Evolutionary conservation across 2,797 vertebrate species (phyloP), one percentile per base, ranked within the genome.

Genomic region (Karalla daura): DNA sequence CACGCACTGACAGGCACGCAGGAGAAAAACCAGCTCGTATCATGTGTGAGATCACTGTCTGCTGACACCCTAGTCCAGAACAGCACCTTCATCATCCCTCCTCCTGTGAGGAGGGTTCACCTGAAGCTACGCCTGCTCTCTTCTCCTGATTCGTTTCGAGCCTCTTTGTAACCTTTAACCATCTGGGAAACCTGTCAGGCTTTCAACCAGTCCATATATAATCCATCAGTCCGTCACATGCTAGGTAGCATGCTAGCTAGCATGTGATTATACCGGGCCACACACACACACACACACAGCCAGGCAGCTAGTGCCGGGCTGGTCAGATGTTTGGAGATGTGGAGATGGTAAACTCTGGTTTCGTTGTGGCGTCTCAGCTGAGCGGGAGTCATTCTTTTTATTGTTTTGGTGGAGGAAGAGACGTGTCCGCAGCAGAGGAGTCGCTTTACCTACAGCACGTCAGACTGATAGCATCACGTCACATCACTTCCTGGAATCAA

Each of bases 401-500:
- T 46, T 54, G 61, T 35, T 60, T 55, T 53, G 40, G 51, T 45
- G 4, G 12, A 56, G 40, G 51, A 24, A 55, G 43, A 35, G 30
- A 49, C 51, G 14, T 39, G 21, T 52, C 36, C 21, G 55, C 46
- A 45, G 43, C 32, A 39, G 27, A 44, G 39, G 60, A 72, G 53
- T 68, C 23, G 54, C 24, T 40, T 39, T 13, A 39, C 23, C 47
- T 54, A 50, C 46, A 50, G n/a, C n/a, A n/a, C n/a, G n/a, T 75
- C 49, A 64, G 28, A 25, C 63, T 45, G 70, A 83, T 80, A 70
- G 83, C 44, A 71, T 39, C 54, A 53, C 20, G 24, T 47, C 25
- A 2, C 20, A 25, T 41, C 52, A 47, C 54, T 82, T 85, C 71
- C 77, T 85, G 86, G 76, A 83, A 70, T 53, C 62, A 17, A 32